Evolutionary conservation across 2,113 vertebrate species (phyloP), one percentile per base, ranked within the genome.

Genomic region (Burhinus oedicnemus): DNA sequence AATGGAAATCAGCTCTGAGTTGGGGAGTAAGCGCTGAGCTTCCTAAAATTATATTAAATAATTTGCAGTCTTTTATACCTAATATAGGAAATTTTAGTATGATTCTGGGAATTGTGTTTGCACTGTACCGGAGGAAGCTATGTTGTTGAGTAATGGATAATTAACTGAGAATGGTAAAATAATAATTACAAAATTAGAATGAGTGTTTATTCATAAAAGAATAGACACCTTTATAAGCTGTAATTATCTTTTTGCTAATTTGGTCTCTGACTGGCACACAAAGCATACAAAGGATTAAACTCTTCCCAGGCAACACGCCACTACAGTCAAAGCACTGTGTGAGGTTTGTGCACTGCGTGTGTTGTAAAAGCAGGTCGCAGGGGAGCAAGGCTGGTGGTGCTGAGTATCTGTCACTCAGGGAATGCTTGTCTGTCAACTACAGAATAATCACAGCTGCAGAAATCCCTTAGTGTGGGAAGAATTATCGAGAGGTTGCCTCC

Each of bases 201-300:
- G 85, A 83, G 57, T 87, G 90, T 90, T 96, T 94, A 74, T 94
- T 97, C 92, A 80, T 93, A 58, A 90, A 96, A 96, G 87, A 96
- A 94, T 22, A 95, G 66, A 32, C 70, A 96, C 78, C 87, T 97
- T 92, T 90, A 36, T 83, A 93, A 83, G 64, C 51, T 90, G 55
- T 93, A 96, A 95, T 97, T 97, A 95, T 89, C 85, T 65, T 93
- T 93, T 77, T 94, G 79, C 54, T 92, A 90, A 92, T 95, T 96
- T 81, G 55, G 76, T 95, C 80, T 89, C 68, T 95, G 92, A 85
- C 88, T 94, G 82, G 71, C 68, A 81, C 81, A 69, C 3, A 6
- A 55, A 86, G 75, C 70, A 8, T 30, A 45, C 29, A 74, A 65
- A 83, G n/a, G 60, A 90, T 93, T 47, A 66, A 90, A 55, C 62